phyloP scores from a whole-genome alignment of 1,140 invertebrate genomes.

The Cotesia chilonis region DNA sequence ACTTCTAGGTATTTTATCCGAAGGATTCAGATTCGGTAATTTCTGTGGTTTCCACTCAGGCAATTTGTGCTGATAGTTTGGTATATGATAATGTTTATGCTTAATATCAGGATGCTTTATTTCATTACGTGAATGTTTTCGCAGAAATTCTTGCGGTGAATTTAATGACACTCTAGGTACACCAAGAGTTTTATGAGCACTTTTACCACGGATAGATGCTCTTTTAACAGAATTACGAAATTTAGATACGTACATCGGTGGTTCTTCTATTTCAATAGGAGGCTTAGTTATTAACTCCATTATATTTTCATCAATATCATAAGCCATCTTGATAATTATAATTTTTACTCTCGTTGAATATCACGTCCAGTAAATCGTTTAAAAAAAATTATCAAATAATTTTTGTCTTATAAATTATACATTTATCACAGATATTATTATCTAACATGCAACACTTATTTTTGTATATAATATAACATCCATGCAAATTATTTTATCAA shows the following conservation, averaged over 20 bases:
- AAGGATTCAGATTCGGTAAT: constrained; percentile 21
- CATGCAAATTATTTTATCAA: too few species aligned
- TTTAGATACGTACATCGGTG: constrained; percentile 37
- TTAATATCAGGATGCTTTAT: constrained; percentile 27
- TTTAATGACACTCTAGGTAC: constrained; percentile 67
- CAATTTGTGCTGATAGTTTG: constrained; percentile 39
- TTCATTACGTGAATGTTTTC: constrained; percentile 58
- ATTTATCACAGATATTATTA: too few species aligned
- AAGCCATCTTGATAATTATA: too few species aligned
- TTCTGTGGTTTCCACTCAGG: constrained; percentile 45
- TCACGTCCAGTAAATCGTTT: too few species aligned
- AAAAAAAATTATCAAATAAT: too few species aligned
- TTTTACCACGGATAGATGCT: constrained; percentile 38
- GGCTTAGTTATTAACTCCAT: constrained; percentile 19
- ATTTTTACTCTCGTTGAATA: too few species aligned
- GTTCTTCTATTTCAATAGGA: neutral
- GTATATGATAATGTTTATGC: constrained; percentile 44
- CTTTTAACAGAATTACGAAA: constrained; percentile 31
- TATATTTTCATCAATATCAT: constrained; percentile 50
- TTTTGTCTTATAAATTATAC: too few species aligned
- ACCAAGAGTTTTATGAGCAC: constrained; percentile 68
- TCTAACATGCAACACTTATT: too few species aligned
- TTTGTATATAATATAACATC: too few species aligned
- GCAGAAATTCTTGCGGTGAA: constrained; percentile 68
- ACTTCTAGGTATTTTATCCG: constrained; percentile 43